Evolutionary conservation across 2,888 invertebrate species (phyloP).

Genomic region (Drosophila greeni): DNA sequence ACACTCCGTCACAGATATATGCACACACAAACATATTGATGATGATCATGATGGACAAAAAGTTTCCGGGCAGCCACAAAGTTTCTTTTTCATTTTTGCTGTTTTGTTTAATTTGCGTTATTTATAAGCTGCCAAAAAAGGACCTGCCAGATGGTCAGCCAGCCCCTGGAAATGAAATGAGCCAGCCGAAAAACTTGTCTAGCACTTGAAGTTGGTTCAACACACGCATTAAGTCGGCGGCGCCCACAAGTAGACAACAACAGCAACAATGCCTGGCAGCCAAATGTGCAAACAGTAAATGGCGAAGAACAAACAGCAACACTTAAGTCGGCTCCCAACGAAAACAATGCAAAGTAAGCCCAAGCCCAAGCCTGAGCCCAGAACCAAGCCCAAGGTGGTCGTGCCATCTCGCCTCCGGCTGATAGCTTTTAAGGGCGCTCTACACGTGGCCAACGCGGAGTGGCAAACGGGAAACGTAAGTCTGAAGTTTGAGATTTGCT

Average conservation of each 20-base stretch:
- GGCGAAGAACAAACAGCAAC: conserved; percentile 47
- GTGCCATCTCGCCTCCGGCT: conserved; percentile 6
- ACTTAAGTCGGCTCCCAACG: conserved; percentile 61
- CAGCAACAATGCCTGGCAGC: conserved; percentile 57
- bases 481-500: conserved; percentile 58
- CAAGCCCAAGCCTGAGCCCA: conserved; percentile 9
- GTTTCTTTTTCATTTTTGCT: conserved; percentile 53
- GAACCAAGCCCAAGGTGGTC: conserved; percentile 31
- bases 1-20: conserved; percentile 12
- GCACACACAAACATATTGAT: conserved; percentile 54
- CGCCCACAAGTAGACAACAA: conserved; percentile 50
- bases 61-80: conserved; percentile 56
- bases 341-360: conserved; percentile 62
- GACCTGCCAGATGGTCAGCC: conserved; percentile 49
- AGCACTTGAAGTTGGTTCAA: conserved; percentile 48
- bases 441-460: conserved; percentile 27
- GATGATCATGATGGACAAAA: conserved; percentile 60
- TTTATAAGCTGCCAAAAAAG: conserved; percentile 66
- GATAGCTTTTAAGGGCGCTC: conserved; percentile 45
- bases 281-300: conserved; percentile 66
- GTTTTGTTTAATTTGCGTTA: conserved; percentile 70
- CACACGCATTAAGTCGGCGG: conserved; percentile 43
- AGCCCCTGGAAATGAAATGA: conserved; percentile 31
- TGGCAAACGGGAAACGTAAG: conserved; percentile 27
- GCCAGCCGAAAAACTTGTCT: conserved; percentile 46